These are phyloP conservation scores for Torymus aiolomorphi DNA, from an alignment of 2,888 invertebrate species.

Conservation along the genomic window DNA sequence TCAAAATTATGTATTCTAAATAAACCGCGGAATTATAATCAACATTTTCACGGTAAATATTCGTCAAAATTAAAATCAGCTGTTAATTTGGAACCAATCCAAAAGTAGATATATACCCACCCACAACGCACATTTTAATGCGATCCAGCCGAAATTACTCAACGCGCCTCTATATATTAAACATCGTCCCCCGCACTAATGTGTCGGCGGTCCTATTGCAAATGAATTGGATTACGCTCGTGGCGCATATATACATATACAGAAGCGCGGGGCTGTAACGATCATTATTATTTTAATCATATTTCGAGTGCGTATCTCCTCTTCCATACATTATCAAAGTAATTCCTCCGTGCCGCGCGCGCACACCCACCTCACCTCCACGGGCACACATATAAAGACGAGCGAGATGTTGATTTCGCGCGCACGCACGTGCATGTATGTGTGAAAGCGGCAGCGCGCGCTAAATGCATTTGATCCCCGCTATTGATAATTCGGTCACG, in stretches of 20 bases:
- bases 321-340: conserved; percentile 18
- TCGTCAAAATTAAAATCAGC: too few relatives aligned
- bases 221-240: conserved; percentile 23
- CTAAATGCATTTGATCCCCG: conserved; percentile 68
- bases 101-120: too few relatives aligned
- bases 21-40: too few relatives aligned
- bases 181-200: not conserved
- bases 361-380: not conserved
- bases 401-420: conserved; percentile 35
- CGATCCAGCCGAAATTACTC: not conserved
- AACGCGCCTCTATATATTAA: not conserved
- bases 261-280: conserved; percentile 2
- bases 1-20: too few relatives aligned
- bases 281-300: conserved; percentile 34
- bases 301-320: conserved; percentile 23
- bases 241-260: not conserved
- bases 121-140: too few relatives aligned
- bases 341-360: conserved; percentile 11
- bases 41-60: too few relatives aligned
- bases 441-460: conserved; percentile 56
- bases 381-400: conserved; percentile 4
- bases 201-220: not conserved
- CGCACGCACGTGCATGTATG: conserved; percentile 6
- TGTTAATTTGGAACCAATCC: too few relatives aligned
- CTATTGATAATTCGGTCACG: conserved; percentile 69